Base-by-base conservation (phyloP, 2,113 vertebrate species). In the Pseudopodoces humilis region DNA sequence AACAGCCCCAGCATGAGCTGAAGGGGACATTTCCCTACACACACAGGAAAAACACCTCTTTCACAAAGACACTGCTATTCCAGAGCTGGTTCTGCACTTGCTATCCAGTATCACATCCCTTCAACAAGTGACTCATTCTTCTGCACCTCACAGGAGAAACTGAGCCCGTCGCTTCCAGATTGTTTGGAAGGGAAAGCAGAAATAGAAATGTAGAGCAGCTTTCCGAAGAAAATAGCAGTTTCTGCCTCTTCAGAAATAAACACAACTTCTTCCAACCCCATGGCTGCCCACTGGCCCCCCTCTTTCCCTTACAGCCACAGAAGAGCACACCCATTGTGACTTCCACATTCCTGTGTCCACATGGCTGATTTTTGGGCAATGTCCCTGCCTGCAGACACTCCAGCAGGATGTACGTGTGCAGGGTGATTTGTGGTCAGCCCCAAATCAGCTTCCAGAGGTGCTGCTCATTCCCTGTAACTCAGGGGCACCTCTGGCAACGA, bases 391-490 rank as follows among this genome's bases (percentile, higher is more conserved):
- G 60, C 65, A 75, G 64, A 46, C 30, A 25, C 33, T 35, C 18
- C 52, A 35, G 75, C 39, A 7, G 77, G 7, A 1, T 20, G 22
- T 17, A 17, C 0, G 0, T 39, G 50, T 2, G 71, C 60, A 69
- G 59, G 39, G 47, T 13, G 24, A 49, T 30, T 30, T 78, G 82
- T 6, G 10, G 70, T 37, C 53, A 79, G 81, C 47, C n/a, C 49
- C 27, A 2, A 27, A 60, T 14, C 65, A 71, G 49, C 74, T 52
- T 14, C 41, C 6, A 2, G 78, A 94, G 78, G 33, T 52, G 17
- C 68, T 86, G 88, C 76, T 85, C 74, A 12, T 43, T 43, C 39
- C 46, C 52, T 22, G 46, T 24, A 76, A 39, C 46, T 77, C 76
- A 52, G 55, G 33, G 37, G 53, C 55, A 70, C 50, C 86, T 23